Evolutionary conservation across 2,888 invertebrate genomes (phyloP).

Genomic region (Drosophila nr. medialis): DNA sequence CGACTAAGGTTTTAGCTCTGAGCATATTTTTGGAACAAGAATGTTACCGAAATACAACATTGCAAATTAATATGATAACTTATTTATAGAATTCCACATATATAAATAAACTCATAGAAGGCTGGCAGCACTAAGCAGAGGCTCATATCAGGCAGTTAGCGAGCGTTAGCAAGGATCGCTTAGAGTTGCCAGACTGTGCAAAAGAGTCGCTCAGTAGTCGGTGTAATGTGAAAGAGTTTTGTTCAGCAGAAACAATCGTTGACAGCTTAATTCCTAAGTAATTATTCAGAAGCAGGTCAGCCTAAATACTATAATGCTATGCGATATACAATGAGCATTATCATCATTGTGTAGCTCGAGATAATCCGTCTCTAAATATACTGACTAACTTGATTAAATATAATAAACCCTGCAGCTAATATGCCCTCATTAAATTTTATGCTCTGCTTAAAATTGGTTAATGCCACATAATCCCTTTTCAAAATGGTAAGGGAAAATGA

Average conservation of each 20-base stretch:
- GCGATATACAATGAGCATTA: neutral
- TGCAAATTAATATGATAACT: neutral
- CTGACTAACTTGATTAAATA: conserved; percentile 11
- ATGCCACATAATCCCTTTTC: conserved; percentile 46
- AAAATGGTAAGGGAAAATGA: conserved; percentile 11
- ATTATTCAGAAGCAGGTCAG: neutral
- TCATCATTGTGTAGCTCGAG: neutral
- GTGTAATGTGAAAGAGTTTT: neutral
- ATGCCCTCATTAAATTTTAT: conserved; percentile 29
- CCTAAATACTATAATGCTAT: neutral
- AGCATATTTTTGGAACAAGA: neutral
- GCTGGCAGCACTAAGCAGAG: neutral
- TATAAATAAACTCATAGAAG: neutral
- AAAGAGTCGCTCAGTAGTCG: neutral
- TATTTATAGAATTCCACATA: neutral
- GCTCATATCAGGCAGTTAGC: neutral
- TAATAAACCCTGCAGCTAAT: conserved; percentile 26
- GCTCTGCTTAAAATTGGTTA: conserved; percentile 46
- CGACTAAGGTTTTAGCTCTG: neutral
- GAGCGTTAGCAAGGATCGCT: neutral
- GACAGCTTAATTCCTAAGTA: neutral
- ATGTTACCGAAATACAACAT: neutral
- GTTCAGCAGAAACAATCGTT: neutral
- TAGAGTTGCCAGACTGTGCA: neutral
- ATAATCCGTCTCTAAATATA: neutral